Evolutionary conservation across 2,888 invertebrate species (phyloP), one percentile per base, ranked within the genome.

Genomic region (Sarcophaga variegata): DNA sequence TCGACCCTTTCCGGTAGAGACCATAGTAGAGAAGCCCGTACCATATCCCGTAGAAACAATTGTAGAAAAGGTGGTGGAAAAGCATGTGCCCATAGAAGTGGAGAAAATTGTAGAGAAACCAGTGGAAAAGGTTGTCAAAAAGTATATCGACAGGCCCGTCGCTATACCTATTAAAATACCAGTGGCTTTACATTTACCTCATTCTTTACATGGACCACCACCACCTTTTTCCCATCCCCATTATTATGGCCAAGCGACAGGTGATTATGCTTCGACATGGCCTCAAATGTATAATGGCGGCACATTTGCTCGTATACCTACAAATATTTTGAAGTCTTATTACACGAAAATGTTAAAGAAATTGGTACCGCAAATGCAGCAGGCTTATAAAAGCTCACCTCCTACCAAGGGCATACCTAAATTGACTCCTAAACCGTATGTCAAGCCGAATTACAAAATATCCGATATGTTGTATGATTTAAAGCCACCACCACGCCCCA

Each of bases 51-150:
- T 94, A 0, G 95, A 95, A 84, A 95, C 94, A 88, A 89, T 95
- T 0, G 93, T 95, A 0, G 95, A 95, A 88, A 95, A 94, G 86
- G 94, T 92, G 14, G 92, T 93, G 8, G 93, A 93, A 2, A 90
- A 93, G 10, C 92, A 93, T 80, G 91, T 93, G 4, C 92, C 94
- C 20, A 90, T 94, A 79, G 93, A 96, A 54, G 94, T 96, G 0
- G 95, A 96, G 89, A 95, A 95, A 88, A 94, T 95, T 1, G 94
- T 95, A 0, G 94, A 95, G 0, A 94, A 94, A 75, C 93, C 94
- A 0, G 89, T 92, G 0, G 91, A 93, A 83, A 92, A 91, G 82
- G 89, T 92, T 22, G 92, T 94, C 0, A 92, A 93, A 45, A 92
- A 92, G 81, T 90, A 91, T 62, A 90, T 94, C 0, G 93, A 93